These are phyloP conservation scores for Tachysurus vachellii DNA, from an alignment of 2,113 vertebrate genomes.

Conservation along the genomic window DNA sequence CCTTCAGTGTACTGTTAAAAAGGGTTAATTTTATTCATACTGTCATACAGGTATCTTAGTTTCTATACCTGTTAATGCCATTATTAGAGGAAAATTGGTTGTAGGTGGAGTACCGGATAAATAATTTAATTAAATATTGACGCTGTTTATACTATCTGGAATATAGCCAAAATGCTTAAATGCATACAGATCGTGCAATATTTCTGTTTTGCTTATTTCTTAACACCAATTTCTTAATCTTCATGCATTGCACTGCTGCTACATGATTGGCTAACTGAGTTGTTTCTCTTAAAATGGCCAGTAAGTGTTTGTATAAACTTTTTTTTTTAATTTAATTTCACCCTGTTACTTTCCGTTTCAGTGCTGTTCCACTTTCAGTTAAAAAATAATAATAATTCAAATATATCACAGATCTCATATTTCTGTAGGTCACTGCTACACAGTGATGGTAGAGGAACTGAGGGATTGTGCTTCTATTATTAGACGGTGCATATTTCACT, in stretches of 20 bases:
- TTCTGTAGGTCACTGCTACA: conserved; percentile 8
- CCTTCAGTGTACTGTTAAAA: too few species aligned
- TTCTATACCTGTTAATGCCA: not conserved
- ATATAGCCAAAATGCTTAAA: not conserved
- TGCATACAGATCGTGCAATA: not conserved
- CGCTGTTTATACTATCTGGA: not conserved
- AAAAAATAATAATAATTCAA: not conserved
- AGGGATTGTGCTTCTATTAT: conserved; percentile 10
- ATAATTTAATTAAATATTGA: not conserved
- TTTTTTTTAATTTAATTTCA: not conserved
- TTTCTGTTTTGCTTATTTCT: not conserved
- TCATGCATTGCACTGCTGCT: not conserved
- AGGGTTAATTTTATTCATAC: not conserved
- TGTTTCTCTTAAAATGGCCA: not conserved
- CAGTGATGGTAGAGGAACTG: not conserved
- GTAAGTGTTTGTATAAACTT: not conserved
- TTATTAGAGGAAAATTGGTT: not conserved
- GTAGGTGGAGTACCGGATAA: not conserved
- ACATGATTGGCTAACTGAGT: not conserved
- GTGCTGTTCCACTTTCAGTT: not conserved
- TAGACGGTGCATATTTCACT: conserved; percentile 27
- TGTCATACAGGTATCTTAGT: not conserved
- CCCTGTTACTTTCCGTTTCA: not conserved
- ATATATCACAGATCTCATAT: not conserved
- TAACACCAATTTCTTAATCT: not conserved